Conservation (phyloP, 2,113 vertebrate species). For the Tachuris rubrigastra region DNA sequence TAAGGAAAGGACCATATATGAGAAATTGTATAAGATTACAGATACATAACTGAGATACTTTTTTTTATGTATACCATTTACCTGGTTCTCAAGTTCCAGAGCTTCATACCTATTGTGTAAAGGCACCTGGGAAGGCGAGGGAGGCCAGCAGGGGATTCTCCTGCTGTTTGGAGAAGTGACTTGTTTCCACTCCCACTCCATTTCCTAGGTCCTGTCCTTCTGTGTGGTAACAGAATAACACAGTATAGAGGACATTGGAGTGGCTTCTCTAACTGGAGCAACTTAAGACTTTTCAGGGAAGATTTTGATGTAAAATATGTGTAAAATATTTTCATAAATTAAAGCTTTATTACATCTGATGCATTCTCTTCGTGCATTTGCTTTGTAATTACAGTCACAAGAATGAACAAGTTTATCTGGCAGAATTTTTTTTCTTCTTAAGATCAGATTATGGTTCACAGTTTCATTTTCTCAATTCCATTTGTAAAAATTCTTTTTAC, state of each 20-base stretch:
- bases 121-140: background rate
- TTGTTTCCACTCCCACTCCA: background rate
- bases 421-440: background rate
- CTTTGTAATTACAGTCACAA: background rate
- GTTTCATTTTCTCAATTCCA: background rate
- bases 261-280: background rate
- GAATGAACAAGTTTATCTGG: background rate
- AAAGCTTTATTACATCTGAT: background rate
- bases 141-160: background rate
- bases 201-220: background rate
- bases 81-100: background rate
- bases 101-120: background rate
- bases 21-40: background rate
- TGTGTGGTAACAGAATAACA: background rate
- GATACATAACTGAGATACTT: background rate
- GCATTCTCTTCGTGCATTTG: background rate
- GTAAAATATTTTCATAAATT: background rate
- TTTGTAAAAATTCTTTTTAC: background rate
- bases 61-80: background rate
- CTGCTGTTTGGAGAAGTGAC: too few relatives aligned
- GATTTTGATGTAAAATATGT: background rate
- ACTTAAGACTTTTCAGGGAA: background rate
- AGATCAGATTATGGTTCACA: background rate
- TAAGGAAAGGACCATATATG: background rate
- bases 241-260: background rate